phyloP scores from a whole-genome alignment of 2,113 vertebrate species.

The Percopsis transmontana region DNA sequence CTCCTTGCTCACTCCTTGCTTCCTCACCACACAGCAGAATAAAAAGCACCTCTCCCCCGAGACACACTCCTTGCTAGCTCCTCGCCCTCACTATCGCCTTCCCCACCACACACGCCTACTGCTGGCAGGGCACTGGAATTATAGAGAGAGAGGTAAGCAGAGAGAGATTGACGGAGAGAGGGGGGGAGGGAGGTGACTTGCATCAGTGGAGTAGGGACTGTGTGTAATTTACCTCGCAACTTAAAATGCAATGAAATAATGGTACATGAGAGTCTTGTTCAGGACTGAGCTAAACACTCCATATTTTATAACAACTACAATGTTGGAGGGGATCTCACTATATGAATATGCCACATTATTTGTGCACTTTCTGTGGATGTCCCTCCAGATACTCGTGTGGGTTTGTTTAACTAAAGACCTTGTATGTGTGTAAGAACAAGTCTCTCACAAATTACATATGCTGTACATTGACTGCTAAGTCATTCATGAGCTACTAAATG shows the following conservation, averaged over 20 bases:
- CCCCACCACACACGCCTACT: conserved; percentile 57
- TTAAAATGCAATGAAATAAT: conserved; percentile 51
- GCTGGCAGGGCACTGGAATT: conserved; percentile 39
- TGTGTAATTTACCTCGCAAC: conserved; percentile 70
- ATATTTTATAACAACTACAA: no score
- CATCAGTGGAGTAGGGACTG: conserved; percentile 72
- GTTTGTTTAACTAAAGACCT: no score
- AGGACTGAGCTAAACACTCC: no score
- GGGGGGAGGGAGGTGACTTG: conserved; percentile 67
- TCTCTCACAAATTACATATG: no score
- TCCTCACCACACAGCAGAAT: conserved; percentile 53
- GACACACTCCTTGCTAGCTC: conserved; percentile 51
- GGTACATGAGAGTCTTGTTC: neutral
- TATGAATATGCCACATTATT: no score
- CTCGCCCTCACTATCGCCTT: conserved; percentile 47
- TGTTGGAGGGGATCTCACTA: no score
- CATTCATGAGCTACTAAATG: no score
- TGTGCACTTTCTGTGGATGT: no score
- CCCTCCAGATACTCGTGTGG: no score
- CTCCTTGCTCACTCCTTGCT: conserved; percentile 48
- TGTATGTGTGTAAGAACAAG: no score
- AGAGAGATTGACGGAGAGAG: conserved; percentile 23
- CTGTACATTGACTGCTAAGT: no score
- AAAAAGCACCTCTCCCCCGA: conserved; percentile 52
- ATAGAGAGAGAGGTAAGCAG: conserved; percentile 26